These are phyloP conservation scores for Caligus rogercresseyi DNA, from an alignment of 1,140 invertebrate genomes.

Conservation along the genomic window DNA sequence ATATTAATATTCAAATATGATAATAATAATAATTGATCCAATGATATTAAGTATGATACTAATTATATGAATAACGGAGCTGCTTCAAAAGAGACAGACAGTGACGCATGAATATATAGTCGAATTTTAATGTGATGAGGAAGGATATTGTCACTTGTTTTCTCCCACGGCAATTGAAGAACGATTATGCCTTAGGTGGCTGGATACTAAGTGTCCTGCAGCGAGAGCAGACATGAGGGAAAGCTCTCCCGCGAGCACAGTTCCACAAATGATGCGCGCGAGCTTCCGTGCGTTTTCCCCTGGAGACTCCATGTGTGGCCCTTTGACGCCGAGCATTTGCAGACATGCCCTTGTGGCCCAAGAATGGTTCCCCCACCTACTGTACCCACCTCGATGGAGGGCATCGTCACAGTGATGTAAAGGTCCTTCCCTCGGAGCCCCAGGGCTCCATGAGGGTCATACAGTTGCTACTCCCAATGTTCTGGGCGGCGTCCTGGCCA, in stretches of 20 bases:
- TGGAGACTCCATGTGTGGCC: constrained; percentile 38
- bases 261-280: constrained; percentile 77
- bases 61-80: no score
- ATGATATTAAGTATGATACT: no score
- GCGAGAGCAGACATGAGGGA: constrained; percentile 94
- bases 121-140: no score
- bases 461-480: constrained; percentile 88
- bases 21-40: no score
- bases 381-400: constrained; percentile 90
- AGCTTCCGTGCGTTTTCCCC: constrained; percentile 76
- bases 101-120: no score
- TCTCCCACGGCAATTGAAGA: constrained; percentile 24
- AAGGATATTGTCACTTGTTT: no score
- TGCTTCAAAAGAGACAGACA: no score
- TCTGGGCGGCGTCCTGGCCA: constrained; percentile 90
- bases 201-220: constrained; percentile 85
- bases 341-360: constrained; percentile 74
- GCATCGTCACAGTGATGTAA: constrained; percentile 93
- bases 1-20: background rate
- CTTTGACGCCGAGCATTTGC: constrained; percentile 73
- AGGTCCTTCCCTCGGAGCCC: constrained; percentile 62
- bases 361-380: constrained; percentile 93
- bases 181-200: constrained; percentile 76
- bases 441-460: constrained; percentile 82
- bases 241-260: constrained; percentile 90